These are phyloP conservation scores for Drosophila simulans DNA, from an alignment of 1,140 invertebrate species.

Conservation along the genomic window DNA sequence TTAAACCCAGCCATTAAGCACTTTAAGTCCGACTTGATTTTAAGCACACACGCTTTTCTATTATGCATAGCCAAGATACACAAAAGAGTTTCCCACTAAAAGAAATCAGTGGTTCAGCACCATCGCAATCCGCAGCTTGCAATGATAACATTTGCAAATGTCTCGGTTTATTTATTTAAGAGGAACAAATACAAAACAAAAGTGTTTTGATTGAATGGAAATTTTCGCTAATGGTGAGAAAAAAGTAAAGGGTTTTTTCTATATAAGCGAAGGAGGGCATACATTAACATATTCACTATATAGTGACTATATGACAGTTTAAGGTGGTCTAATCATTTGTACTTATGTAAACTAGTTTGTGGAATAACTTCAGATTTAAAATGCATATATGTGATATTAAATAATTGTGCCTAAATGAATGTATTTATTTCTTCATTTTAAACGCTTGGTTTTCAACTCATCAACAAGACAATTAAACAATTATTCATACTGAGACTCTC, in stretches of 20 bases:
- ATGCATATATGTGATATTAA: background rate
- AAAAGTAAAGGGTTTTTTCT: conserved; percentile 11
- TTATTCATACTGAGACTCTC: conserved; percentile 19
- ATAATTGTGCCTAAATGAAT: background rate
- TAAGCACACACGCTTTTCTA: conserved; percentile 13
- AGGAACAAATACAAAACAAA: conserved; percentile 32
- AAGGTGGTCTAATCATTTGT: no score
- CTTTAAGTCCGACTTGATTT: background rate
- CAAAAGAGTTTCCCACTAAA: conserved; percentile 41
- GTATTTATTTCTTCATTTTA: background rate
- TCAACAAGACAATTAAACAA: conserved; percentile 39
- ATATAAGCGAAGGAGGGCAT: background rate
- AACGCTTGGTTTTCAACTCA: conserved; percentile 4
- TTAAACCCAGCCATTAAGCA: background rate
- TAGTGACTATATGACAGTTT: no score
- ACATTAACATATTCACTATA: background rate
- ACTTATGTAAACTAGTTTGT: no score
- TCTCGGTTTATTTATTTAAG: conserved; percentile 32
- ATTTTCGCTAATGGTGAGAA: conserved; percentile 29
- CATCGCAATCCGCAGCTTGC: conserved; percentile 14
- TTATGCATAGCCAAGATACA: conserved; percentile 55
- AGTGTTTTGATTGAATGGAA: conserved; percentile 42
- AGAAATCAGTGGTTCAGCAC: conserved; percentile 42
- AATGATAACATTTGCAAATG: conserved; percentile 45
- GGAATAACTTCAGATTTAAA: no score